Evolutionary conservation across 2,797 vertebrate genomes (phyloP).

Genomic region (Arrhamphus sclerolepis): DNA sequence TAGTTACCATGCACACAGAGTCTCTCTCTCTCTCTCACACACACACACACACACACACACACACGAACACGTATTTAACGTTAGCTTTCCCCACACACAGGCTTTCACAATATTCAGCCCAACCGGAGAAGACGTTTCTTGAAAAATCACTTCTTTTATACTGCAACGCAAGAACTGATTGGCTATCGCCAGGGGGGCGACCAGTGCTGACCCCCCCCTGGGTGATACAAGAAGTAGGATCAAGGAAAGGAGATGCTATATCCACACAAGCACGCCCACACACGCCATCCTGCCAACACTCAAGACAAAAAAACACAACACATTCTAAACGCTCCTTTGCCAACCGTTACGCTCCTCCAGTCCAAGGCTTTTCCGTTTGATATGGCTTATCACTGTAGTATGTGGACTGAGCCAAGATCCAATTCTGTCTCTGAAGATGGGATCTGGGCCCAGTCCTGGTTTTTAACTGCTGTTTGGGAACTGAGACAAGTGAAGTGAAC

Average conservation of each 20-base stretch:
- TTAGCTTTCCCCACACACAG: slow-evolving; percentile 60
- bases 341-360: slow-evolving; percentile 45
- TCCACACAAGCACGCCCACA: slow-evolving; percentile 17
- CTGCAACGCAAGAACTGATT: slow-evolving; percentile 87
- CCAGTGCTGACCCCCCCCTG: slow-evolving; percentile 55
- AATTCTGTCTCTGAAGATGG: slow-evolving; percentile 19
- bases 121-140: slow-evolving; percentile 71
- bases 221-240: slow-evolving; percentile 75
- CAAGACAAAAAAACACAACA: slow-evolving; percentile 58
- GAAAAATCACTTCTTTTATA: slow-evolving; percentile 76
- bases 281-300: slow-evolving; percentile 29
- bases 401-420: slow-evolving; percentile 46
- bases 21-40: slow-evolving; percentile 23
- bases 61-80: slow-evolving; percentile 64
- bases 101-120: slow-evolving; percentile 59
- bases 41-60: slow-evolving; percentile 6
- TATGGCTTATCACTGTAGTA: slow-evolving; percentile 76
- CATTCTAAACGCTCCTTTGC: slow-evolving; percentile 63
- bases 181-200: slow-evolving; percentile 77
- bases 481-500: slow-evolving; percentile 62
- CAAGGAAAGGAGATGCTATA: slow-evolving; percentile 58
- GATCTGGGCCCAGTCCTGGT: slow-evolving; percentile 41
- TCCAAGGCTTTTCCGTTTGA: slow-evolving; percentile 75
- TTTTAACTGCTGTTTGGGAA: slow-evolving; percentile 70
- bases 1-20: slow-evolving; percentile 56